Evolutionary conservation across 2,113 vertebrate species (phyloP), one percentile per base, ranked within the genome.

Genomic region (Cranoglanis bouderius): DNA sequence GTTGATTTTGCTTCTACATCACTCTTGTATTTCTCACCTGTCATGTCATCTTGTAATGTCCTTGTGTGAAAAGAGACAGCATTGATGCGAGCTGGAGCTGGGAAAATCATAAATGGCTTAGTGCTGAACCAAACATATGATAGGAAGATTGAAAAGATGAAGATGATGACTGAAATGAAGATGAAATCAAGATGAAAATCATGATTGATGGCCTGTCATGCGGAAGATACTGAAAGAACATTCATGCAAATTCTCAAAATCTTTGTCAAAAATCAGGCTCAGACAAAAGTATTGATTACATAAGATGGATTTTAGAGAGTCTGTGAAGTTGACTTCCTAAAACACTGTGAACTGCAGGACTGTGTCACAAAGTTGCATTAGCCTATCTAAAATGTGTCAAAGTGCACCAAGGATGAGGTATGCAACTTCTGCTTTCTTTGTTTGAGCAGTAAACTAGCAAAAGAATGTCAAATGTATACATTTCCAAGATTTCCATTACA

Each of bases 61-160:
- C 78, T 80, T 24, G 87, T 49, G 49, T 90, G 85, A 91, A 85
- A 61, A 83, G 57, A 26, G 91, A 88, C 90, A 38, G 18, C 93
- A 87, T 81, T 9, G 61, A 83, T 55, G 63, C 38, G 24, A 38
- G 82, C 40, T 29, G 83, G 86, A 49, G 55, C 16, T 80, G 57
- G 87, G 49, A 88, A 40, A 80, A 81, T n/a, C 40, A 74, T 59
- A 82, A 91, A 85, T 61, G 43, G 55, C 78, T 59, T 9, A 26
- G 24, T 6, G 9, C 5, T 59, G 21, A 59, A 59, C 9, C 32
- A 26, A 26, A 26, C 83, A 35, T 7, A 21, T 35, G 12, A 9
- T 35, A n/a, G 46, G 29, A 51, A 32, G 7, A 78, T 51, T 51
- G n/a, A 49, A 49, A 49, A 49, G 9, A 18, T 21, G 29, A 32